phyloP scores from a whole-genome alignment of 2,888 invertebrate species.

The Scaptomyza parva region DNA sequence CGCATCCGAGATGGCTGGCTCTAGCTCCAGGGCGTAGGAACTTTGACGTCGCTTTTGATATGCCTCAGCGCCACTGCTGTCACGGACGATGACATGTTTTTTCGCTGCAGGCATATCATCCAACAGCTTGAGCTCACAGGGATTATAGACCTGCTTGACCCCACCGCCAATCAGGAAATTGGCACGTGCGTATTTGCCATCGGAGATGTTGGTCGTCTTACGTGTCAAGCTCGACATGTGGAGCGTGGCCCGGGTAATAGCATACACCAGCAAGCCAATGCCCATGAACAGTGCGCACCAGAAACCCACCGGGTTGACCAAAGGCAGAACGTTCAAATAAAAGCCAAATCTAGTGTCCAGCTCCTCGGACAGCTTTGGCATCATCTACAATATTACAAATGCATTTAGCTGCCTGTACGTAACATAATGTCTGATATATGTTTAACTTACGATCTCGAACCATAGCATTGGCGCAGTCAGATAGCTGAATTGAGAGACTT shows the following conservation, averaged over 20 bases:
- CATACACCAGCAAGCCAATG: slow-evolving; percentile 75
- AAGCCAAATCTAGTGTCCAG: slow-evolving; percentile 89
- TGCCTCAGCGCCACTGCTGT: slow-evolving; percentile 40
- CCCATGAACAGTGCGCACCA: slow-evolving; percentile 82
- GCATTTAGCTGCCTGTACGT: neutral
- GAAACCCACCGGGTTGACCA: slow-evolving; percentile 86
- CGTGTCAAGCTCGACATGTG: slow-evolving; percentile 77
- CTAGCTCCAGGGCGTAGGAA: slow-evolving; percentile 76
- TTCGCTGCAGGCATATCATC: slow-evolving; percentile 65
- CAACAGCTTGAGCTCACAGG: slow-evolving; percentile 82
- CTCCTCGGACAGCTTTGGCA: slow-evolving; percentile 88
- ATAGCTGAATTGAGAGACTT: slow-evolving; percentile 89
- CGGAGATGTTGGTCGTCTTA: slow-evolving; percentile 68
- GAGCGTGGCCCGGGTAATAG: slow-evolving; percentile 81
- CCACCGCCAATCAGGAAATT: slow-evolving; percentile 59
- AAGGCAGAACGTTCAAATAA: slow-evolving; percentile 90
- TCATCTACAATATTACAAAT: slow-evolving; percentile 86
- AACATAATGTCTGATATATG: neutral
- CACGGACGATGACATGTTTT: slow-evolving; percentile 56
- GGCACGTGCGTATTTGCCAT: slow-evolving; percentile 76
- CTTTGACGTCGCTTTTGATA: slow-evolving; percentile 59
- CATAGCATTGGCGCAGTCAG: slow-evolving; percentile 92
- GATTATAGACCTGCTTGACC: slow-evolving; percentile 76
- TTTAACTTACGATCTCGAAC: slow-evolving; percentile 94
- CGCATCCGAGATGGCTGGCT: slow-evolving; percentile 74